Conservation (phyloP, 2,797 vertebrate genomes). For the Danio kyathit region DNA sequence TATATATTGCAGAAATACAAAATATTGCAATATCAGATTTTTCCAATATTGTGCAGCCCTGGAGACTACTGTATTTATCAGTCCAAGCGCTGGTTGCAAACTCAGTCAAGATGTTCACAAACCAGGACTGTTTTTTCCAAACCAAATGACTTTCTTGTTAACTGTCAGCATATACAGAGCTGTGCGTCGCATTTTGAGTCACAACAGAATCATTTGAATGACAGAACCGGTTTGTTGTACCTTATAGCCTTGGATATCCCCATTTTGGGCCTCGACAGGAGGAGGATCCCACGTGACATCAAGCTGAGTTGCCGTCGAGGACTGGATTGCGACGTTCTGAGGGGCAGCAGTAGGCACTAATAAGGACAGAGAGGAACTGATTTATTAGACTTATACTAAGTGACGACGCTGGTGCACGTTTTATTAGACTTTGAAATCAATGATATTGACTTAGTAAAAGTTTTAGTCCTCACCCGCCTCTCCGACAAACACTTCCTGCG, state of each 20-base stretch:
- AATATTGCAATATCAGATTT: no score
- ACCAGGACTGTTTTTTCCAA: no score
- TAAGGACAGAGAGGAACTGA: conserved; percentile 24
- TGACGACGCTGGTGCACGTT: not conserved
- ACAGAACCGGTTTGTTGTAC: conserved; percentile 67
- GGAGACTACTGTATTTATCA: no score
- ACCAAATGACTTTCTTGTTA: no score
- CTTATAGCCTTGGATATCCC: conserved; percentile 98
- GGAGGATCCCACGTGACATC: conserved; percentile 95
- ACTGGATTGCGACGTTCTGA: conserved; percentile 86
- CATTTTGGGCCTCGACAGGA: conserved; percentile 89
- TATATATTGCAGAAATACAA: no score
- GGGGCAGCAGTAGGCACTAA: conserved; percentile 91
- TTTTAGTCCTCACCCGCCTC: conserved; percentile 87
- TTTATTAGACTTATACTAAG: conserved; percentile 17
- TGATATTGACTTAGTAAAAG: conserved; percentile 21
- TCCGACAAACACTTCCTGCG: conserved; percentile 95
- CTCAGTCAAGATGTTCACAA: no score
- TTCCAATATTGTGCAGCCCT: no score
- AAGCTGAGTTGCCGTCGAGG: conserved; percentile 90
- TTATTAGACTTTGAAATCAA: conserved; percentile 16
- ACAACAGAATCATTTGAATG: not conserved
- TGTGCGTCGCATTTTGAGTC: not conserved
- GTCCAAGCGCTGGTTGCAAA: no score
- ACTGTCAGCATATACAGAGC: not conserved